Evolutionary conservation across 2,797 vertebrate species (phyloP).

Genomic region (Sciurus carolinensis): DNA sequence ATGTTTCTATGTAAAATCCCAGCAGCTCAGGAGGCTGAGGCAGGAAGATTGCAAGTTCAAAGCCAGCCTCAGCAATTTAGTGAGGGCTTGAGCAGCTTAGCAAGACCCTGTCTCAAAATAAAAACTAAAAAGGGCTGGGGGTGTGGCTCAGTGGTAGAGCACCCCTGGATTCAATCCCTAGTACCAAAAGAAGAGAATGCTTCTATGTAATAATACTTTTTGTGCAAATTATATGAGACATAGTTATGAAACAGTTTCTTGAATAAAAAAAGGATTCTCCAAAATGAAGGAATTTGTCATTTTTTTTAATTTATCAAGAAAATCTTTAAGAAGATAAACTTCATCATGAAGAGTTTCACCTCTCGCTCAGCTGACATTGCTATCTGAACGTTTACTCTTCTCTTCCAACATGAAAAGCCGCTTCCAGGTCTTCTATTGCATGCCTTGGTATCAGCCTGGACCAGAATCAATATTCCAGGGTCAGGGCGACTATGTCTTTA

Average conservation of each 20-base stretch:
- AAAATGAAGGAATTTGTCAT: not conserved
- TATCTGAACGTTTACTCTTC: not conserved
- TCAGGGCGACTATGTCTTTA: not conserved
- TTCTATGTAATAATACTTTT: conserved; percentile 54
- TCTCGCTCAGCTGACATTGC: not conserved
- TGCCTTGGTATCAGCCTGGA: not conserved
- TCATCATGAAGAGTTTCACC: not conserved
- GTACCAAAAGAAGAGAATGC: not conserved
- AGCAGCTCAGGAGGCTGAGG: too few species aligned
- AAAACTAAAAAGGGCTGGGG: too few species aligned
- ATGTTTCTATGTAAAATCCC: not conserved
- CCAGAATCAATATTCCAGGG: not conserved
- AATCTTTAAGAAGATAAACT: conserved; percentile 26
- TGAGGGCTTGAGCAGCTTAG: too few species aligned
- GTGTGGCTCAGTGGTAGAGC: too few species aligned
- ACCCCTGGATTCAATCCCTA: too few species aligned
- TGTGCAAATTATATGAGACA: not conserved
- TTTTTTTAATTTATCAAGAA: not conserved
- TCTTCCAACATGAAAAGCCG: not conserved
- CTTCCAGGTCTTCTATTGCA: not conserved
- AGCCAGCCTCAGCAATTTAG: too few species aligned
- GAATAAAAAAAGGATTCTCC: not conserved
- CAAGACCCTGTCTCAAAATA: too few species aligned
- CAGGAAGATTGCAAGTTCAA: too few species aligned
- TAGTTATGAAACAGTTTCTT: not conserved